Evolutionary conservation across 1,140 invertebrate genomes (phyloP).

Genomic region (Diachasmimorpha longicaudata): DNA sequence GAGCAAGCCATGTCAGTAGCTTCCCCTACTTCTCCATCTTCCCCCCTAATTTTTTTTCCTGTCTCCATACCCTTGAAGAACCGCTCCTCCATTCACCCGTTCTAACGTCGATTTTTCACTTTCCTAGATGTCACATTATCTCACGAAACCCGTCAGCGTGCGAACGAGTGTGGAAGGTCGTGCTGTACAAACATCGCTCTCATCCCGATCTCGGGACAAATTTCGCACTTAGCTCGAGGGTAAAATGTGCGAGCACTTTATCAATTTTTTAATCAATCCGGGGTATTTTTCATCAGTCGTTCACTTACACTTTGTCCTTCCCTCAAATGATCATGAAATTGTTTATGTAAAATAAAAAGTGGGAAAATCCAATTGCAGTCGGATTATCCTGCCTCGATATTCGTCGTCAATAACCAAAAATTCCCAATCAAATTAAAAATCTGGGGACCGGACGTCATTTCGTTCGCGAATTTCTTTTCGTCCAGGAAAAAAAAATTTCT

Average conservation of each 20-base stretch:
- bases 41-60: background rate
- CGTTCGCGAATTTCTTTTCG: no score
- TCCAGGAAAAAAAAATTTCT: no score
- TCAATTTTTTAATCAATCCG: background rate
- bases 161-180: background rate
- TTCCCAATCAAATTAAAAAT: no score
- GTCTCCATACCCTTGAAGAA: background rate
- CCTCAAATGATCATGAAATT: no score
- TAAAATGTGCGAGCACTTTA: background rate
- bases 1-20: slow-evolving; percentile 11
- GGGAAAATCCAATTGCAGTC: no score
- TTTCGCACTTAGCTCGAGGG: background rate
- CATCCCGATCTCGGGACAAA: background rate
- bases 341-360: no score
- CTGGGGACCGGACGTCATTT: no score
- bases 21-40: slow-evolving; percentile 6
- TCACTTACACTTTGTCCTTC: no score
- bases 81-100: slow-evolving; percentile 1
- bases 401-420: no score
- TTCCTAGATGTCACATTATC: slow-evolving; percentile 4
- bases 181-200: background rate
- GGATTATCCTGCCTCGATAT: no score
- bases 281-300: no score
- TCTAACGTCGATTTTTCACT: slow-evolving; percentile 21
- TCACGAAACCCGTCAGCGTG: background rate